These are phyloP conservation scores for Ceratina australensis DNA, from an alignment of 1,140 invertebrate genomes.

Conservation along the genomic window DNA sequence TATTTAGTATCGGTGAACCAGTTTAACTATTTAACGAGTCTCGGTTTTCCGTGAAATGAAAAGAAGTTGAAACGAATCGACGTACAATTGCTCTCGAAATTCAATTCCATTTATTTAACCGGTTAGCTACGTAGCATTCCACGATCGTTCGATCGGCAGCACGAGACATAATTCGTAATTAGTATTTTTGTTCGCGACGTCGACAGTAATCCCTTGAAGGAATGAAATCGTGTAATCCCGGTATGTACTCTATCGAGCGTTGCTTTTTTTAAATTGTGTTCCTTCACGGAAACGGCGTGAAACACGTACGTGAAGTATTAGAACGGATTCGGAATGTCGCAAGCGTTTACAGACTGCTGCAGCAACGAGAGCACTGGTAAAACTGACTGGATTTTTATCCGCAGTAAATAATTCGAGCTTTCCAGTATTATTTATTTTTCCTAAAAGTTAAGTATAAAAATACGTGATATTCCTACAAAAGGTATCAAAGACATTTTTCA, in stretches of 20 bases:
- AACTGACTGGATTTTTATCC: no score
- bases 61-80: slow-evolving; percentile 4
- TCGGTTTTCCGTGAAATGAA: slow-evolving; percentile 4
- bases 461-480: no score
- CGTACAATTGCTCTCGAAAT: neutral
- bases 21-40: neutral
- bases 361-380: neutral
- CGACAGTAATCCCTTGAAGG: neutral
- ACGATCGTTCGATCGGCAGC: neutral
- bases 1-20: no score
- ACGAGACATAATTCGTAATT: neutral
- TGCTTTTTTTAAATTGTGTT: neutral
- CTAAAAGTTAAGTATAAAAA: no score
- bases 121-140: neutral
- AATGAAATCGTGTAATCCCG: neutral
- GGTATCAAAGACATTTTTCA: no score
- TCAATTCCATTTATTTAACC: neutral
- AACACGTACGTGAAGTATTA: neutral
- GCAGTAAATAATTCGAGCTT: neutral
- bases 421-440: no score
- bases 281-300: neutral
- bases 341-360: neutral
- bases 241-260: neutral
- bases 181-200: neutral
- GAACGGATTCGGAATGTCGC: neutral